Base-by-base conservation (phyloP, 1,140 invertebrate genomes). In the Coenobita brevimanus region DNA sequence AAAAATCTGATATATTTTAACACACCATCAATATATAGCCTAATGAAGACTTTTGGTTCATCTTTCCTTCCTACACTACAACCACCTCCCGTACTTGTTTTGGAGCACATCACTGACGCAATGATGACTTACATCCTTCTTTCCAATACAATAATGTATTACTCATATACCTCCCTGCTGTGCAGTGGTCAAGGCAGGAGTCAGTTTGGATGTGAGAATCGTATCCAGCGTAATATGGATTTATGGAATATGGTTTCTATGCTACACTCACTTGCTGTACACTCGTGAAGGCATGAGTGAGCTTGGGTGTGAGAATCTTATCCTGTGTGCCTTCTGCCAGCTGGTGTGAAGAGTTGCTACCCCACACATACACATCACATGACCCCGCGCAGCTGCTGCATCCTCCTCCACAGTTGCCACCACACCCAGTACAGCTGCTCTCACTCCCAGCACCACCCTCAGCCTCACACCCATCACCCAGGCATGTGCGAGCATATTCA, bases 311-410 rank as follows among this genome's bases (percentile, higher is more conserved):
- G 6, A 95, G 91, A 33, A 95, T 94, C 92, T 95, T 95, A 87
- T 95, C 95, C 87, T 94, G 93, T 41, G 92, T 93, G 21, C 94
- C 94, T 91, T 95, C 94, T 33, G 94, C 94, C 33, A 95, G 91
- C 91, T 95, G 95, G 91, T 94, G 94, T 50, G 94, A 95, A n/a
- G 94, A 95, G 92, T 95, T 95, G 91, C 94, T 95, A 2, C 95
- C 95, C 95, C 95, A 95, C 3, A 95, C 94, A 92, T 94, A 95
- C n/a, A 95, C 94, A 91, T 95, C 94, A 91, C 93, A 93, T 0
- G 85, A 88, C 36, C 88, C 89, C 46, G 6, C 46, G 46, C 46
- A 8, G 17, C 46, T 50, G 17, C 46, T 17, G 17, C 46, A 50
- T 6, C 46, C 46, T 8, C 46, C 46, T 17, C 46, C 46, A 50